Evolutionary conservation across 2,113 vertebrate genomes (phyloP).

Genomic region (Pomatorhinus ruficollis): DNA sequence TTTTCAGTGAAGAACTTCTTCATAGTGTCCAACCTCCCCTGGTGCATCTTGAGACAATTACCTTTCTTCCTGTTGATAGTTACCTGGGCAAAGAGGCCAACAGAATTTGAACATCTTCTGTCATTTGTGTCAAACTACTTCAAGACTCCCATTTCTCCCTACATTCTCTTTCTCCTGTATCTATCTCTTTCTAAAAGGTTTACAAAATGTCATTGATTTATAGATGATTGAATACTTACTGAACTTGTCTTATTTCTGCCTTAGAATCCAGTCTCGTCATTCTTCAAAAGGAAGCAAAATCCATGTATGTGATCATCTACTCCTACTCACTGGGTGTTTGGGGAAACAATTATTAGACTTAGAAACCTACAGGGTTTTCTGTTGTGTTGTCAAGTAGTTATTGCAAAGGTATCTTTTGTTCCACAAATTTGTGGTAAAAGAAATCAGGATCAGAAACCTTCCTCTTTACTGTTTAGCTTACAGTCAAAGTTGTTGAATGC

Average conservation of each 20-base stretch:
- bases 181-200: not conserved
- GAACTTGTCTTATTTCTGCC: not conserved
- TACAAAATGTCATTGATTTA: not conserved
- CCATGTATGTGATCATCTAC: not conserved
- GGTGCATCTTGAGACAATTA: not conserved
- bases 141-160: accelerated
- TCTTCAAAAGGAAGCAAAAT: not conserved
- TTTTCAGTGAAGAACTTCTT: not conserved
- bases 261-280: not conserved
- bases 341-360: not conserved
- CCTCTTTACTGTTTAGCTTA: not conserved
- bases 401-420: not conserved
- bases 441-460: not conserved
- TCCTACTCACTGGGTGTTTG: not conserved
- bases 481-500: not conserved
- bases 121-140: not conserved
- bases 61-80: not conserved
- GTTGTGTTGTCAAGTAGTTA: not conserved
- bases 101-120: not conserved
- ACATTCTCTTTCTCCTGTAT: not conserved
- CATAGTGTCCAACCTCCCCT: accelerated
- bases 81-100: not conserved
- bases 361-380: not conserved
- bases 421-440: not conserved
- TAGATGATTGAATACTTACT: not conserved